Evolutionary conservation across 2,113 vertebrate species (phyloP), one percentile per base, ranked within the genome.

Genomic region (Prochilodus magdalenae): DNA sequence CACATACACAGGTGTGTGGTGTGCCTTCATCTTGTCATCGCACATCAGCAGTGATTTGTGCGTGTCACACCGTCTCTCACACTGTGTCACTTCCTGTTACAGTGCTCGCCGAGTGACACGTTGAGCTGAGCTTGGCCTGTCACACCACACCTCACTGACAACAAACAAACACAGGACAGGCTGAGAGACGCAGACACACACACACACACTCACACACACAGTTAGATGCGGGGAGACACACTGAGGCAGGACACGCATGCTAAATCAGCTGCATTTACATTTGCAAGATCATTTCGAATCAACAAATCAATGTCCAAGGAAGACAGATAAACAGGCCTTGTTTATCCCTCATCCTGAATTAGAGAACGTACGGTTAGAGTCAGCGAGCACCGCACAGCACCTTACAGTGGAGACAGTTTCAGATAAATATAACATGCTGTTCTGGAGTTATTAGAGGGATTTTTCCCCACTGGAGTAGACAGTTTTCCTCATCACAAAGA

Each of bases 1-100:
- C 57, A 47, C 36, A n/a, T n/a, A 80, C 83, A 85, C 75, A 89
- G 89, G 90, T 92, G 88, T 85, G 90, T 77, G 72, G 77, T 29
- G 55, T 83, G 87, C 85, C 88, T 91, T 88, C 84, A 87, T 85
- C 84, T 86, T 90, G 90, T 90, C 92, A 90, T 88, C 86, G 80
- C 80, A 83, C 67, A 90, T 94, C 88, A 85, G 72, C 77, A 27
- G 79, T 90, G 77, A 86, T 89, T 88, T 89, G 83, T 76, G 33
- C 62, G 80, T 84, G 83, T 67, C 67, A 87, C 80, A 49, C 79
- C 76, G 77, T 77, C 79, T 87, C 77, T 87, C 87, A 86, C 78
- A 36, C 85, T 26, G 70, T 73, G 86, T 89, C 90, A 86, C 66
- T 87, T 88, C 77, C 72, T 86, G 85, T 92, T 86, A 79, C 70